Base-by-base conservation (phyloP, 2,113 vertebrate species). In the Egretta garzetta region DNA sequence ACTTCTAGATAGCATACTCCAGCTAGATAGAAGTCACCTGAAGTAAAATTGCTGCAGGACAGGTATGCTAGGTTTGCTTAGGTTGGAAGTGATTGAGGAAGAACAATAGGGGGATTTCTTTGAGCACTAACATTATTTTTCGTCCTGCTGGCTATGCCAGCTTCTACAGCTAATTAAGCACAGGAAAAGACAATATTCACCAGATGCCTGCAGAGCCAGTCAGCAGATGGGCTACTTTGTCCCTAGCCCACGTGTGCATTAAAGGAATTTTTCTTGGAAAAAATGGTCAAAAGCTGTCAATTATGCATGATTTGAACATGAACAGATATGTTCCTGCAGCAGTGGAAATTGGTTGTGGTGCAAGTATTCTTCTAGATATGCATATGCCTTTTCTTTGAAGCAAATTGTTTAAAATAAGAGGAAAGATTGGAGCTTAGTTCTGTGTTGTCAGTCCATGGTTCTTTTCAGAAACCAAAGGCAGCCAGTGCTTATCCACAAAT, bases 151-250 rank as follows among this genome's bases (percentile, higher is more conserved):
- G 33, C 86, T 72, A 5, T 64, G 80, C 73, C 68, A 95, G 95
- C 80, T 91, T 85, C 83, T 70, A 20, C 22, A 92, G 75, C 72
- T 96, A 84, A 45, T 94, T 95, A 95, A 79, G 80, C 85, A 80
- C 92, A 95, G 90, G 94, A 88, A 97, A 93, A 96, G 67, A 52
- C 79, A 95, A 59, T 41, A 73, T 71, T 93, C 90, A 77, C 77
- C 86, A 93, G 90, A 83, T 85, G 94, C 93, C 80, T 80, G 72
- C 67, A 76, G 80, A 95, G 79, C 71, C 60, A 63, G 53, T 60
- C 87, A 59, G 80, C 96, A 96, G 90, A 95, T 85, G 86, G 91
- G 75, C 80, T 63, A 41, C 47, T 93, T 91, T 96, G 72, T 94
- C 64, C 80, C 41, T 73, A 90, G 80, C 80, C 91, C 77, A 80